Evolutionary conservation across 2,888 invertebrate species (phyloP), one percentile per base, ranked within the genome.

Genomic region (Tetragnatha montana): DNA sequence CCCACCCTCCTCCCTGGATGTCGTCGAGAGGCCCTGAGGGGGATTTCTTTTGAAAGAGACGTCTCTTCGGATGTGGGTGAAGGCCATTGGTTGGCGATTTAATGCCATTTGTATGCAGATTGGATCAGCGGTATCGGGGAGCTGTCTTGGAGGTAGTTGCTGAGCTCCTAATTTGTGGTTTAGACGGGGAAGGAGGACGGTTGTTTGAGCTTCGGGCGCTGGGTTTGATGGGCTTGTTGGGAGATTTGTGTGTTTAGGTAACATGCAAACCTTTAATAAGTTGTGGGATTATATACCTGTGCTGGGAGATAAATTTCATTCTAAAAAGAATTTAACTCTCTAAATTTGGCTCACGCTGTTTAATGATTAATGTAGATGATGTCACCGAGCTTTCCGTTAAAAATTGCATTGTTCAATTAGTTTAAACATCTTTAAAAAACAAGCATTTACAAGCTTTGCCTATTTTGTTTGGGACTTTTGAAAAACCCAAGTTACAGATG

Each of bases 61-160:
- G 69, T 35, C 22, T 71, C 21, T 71, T 49, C 49, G 10, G 17
- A 60, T 60, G 60, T 17, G 14, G 12, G 21, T 21, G 73, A 73
- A 73, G 21, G 22, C 21, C 73, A 73, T 73, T 73, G 21, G 19
- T 19, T 73, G 19, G 22, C 73, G 8, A 22, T 73, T 73, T 73
- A 73, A 73, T 73, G 73, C 73, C 73, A 73, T 73, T 73, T 73
- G 21, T 22, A 12, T 73, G 73, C 6, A 73, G 21, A 73, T 73
- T 73, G 21, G 73, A 73, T 73, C 21, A 73, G 17, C 12, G 21
- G 22, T 22, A 73, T 22, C 73, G 21, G 19, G 19, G 73, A 22
- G 12, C 7, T 22, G 19, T 22, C 73, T 22, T 60, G 14, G 14
- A 60, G 60, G 60, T 60, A 60, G 12, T 60, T 60, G 60, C 4